Conservation (phyloP, 2,113 vertebrate species). For the Anser brachyrhynchus region DNA sequence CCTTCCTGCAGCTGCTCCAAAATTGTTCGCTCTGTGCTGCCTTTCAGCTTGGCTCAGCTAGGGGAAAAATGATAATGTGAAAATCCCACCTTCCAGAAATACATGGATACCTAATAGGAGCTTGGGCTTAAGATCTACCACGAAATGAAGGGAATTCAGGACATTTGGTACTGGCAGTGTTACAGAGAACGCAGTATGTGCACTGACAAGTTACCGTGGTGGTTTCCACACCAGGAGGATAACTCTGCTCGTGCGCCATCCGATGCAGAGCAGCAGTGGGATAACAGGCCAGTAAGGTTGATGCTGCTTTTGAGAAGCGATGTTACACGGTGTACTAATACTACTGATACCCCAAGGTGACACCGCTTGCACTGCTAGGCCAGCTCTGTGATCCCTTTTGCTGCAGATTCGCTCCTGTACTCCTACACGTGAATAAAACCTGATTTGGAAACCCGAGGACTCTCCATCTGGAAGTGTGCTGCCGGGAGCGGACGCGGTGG, state of each 20-base stretch:
- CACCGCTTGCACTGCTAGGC: background rate
- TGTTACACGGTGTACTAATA: background rate
- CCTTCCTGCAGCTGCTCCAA: background rate
- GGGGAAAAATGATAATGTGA: background rate
- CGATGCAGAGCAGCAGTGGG: background rate
- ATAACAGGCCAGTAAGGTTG: background rate
- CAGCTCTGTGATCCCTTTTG: background rate
- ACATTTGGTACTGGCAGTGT: background rate
- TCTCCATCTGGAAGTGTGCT: background rate
- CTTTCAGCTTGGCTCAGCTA: background rate
- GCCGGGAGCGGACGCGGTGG: background rate
- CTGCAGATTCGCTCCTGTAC: background rate
- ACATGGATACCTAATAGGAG: background rate
- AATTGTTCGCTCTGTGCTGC: background rate
- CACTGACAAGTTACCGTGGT: accelerated
- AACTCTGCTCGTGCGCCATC: background rate
- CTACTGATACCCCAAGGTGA: background rate
- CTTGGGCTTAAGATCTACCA: background rate
- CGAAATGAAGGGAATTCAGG: background rate
- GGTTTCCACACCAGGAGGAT: background rate
- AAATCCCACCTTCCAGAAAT: background rate
- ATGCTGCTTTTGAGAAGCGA: background rate
- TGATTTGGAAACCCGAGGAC: background rate
- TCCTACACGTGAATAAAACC: background rate
- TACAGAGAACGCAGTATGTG: background rate